These are phyloP conservation scores for Carpatolechia fugitivella DNA, from an alignment of 2,888 invertebrate species.

Conservation along the genomic window DNA sequence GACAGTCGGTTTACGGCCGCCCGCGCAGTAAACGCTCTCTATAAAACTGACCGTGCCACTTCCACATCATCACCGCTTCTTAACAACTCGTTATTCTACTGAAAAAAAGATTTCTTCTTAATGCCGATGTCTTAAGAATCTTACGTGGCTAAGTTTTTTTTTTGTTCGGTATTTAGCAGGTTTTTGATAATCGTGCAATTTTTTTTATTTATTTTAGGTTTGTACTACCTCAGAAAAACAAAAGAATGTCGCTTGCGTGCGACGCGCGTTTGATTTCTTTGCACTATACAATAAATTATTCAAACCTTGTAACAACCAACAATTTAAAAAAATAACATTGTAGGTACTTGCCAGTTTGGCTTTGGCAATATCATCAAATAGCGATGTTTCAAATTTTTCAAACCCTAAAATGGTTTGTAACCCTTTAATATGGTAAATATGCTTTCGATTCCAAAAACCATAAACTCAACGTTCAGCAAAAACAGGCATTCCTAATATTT, in stretches of 20 bases:
- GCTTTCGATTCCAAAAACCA: conserved; percentile 5
- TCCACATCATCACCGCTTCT: conserved; percentile 44
- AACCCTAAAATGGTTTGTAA: not conserved
- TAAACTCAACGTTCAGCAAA: not conserved
- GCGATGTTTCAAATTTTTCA: not conserved
- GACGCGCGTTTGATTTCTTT: no score
- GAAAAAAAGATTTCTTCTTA: not conserved
- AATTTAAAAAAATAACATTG: no score
- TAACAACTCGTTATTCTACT: conserved; percentile 19
- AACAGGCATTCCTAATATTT: conserved; percentile 15
- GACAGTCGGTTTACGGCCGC: not conserved
- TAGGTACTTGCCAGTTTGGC: no score
- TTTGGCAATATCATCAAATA: no score
- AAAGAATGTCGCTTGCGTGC: no score
- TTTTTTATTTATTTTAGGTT: no score
- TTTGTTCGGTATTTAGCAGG: not conserved
- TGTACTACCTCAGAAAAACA: no score
- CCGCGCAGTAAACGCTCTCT: conserved; percentile 43
- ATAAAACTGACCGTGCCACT: conserved; percentile 49
- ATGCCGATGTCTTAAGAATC: not conserved
- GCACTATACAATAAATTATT: no score
- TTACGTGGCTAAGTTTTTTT: not conserved
- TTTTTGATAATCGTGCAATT: no score
- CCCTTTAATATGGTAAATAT: conserved; percentile 12
- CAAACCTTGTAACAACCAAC: no score